Percentiles rank a stretch among this genome's conserved stretches.
phyloP scores from a whole-genome alignment of 1,140 invertebrate species.

The Zaprionus ghesquierei region DNA sequence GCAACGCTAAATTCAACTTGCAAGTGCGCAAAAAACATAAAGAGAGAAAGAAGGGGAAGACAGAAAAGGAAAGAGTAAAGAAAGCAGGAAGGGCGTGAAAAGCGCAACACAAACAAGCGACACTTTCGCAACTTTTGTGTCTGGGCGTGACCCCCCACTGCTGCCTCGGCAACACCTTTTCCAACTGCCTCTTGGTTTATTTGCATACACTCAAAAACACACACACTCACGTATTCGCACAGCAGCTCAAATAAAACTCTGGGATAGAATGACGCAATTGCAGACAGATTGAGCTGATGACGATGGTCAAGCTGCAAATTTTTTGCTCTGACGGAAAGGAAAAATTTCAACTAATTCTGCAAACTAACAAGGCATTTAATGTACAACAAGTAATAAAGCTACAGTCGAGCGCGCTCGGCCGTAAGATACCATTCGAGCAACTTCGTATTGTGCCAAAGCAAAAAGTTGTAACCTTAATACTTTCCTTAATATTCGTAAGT shows the following conservation, averaged over 20 bases:
- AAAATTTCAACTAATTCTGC: background rate
- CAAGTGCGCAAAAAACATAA: conserved; percentile 3
- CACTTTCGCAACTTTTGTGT: background rate
- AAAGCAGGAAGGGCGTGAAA: background rate
- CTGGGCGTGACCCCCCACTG: background rate
- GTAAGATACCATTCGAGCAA: too few species aligned
- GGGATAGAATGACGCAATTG: background rate
- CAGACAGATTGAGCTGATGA: background rate
- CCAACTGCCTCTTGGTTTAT: background rate
- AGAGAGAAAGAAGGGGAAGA: background rate
- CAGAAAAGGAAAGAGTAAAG: too few species aligned
- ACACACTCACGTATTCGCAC: background rate
- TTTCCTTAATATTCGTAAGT: too few species aligned
- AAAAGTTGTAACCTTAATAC: too few species aligned
- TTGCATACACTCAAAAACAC: background rate
- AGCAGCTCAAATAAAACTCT: conserved; percentile 1
- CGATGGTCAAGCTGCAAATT: background rate
- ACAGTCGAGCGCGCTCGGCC: too few species aligned
- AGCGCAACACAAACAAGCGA: conserved; percentile 1
- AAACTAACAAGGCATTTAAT: background rate
- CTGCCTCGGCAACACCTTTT: background rate
- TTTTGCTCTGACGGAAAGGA: background rate
- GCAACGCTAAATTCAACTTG: conserved; percentile 35
- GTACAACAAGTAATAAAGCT: too few species aligned
- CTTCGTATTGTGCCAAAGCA: too few species aligned